Conservation (phyloP, 2,888 invertebrate species). For the Malachius bipustulatus region DNA sequence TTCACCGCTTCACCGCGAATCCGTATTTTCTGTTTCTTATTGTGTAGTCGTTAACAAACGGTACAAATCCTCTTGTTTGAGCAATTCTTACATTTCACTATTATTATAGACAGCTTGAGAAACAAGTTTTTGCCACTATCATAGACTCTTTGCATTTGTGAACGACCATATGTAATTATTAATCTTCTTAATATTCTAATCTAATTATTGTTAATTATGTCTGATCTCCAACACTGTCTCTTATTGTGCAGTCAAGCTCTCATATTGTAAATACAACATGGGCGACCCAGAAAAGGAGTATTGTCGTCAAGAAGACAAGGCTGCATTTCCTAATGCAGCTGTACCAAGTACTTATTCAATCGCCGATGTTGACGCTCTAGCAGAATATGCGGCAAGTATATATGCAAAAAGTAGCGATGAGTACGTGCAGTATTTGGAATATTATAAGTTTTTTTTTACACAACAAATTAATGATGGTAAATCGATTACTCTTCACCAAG, state of each 20-base stretch:
- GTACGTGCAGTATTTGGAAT: slow-evolving; percentile 56
- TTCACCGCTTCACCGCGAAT: no score
- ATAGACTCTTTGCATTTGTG: no score
- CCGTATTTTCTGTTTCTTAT: no score
- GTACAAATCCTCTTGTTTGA: no score
- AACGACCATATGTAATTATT: no score
- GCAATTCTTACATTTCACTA: no score
- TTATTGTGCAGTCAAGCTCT: slow-evolving; percentile 38
- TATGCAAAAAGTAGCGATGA: slow-evolving; percentile 62
- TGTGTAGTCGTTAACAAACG: no score
- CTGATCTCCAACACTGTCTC: slow-evolving; percentile 34
- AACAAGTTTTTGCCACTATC: no score
- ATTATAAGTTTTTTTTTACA: slow-evolving; percentile 62
- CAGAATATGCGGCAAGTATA: slow-evolving; percentile 62
- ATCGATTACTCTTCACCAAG: slow-evolving; percentile 39
- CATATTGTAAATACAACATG: slow-evolving; percentile 46
- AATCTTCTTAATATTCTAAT: no score
- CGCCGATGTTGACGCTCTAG: slow-evolving; percentile 58
- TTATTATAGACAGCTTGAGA: no score
- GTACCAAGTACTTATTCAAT: slow-evolving; percentile 43
- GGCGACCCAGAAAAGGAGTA: slow-evolving; percentile 36
- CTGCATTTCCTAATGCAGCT: slow-evolving; percentile 34
- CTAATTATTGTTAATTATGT: no score
- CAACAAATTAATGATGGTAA: slow-evolving; percentile 48
- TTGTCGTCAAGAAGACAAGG: slow-evolving; percentile 34